These are phyloP conservation scores for Microdon myrmicae DNA, from an alignment of 2,888 invertebrate species.

Conservation along the genomic window DNA sequence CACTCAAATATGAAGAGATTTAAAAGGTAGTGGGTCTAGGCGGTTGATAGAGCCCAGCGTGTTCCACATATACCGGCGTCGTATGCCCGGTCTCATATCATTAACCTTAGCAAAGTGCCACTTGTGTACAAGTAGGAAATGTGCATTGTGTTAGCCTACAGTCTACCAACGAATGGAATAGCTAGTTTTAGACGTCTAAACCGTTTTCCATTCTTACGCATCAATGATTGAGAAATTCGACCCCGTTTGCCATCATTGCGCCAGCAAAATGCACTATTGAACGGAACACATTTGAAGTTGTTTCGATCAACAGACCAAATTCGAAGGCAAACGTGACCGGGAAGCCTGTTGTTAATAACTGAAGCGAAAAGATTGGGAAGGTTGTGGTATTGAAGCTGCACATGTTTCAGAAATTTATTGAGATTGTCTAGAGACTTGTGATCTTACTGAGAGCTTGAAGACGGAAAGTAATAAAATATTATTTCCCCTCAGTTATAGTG, in stretches of 20 bases:
- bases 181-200: no score
- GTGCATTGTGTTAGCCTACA: conserved; percentile 28
- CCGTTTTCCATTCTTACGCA: conserved; percentile 3
- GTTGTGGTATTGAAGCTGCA: no score
- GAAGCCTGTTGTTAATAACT: background rate
- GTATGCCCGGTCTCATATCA: conserved; percentile 39
- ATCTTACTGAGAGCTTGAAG: no score
- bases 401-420: no score
- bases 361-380: no score
- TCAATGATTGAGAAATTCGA: conserved; percentile 31
- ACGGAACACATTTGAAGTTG: background rate
- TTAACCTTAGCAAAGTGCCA: conserved; percentile 48
- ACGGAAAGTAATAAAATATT: no score
- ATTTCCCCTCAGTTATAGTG: no score
- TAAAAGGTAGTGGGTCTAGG: conserved; percentile 4
- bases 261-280: conserved; percentile 15
- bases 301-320: background rate
- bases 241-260: conserved; percentile 12
- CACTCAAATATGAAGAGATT: conserved; percentile 25
- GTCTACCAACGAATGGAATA: conserved; percentile 18
- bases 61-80: conserved; percentile 1
- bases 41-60: conserved; percentile 16
- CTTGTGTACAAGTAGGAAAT: conserved; percentile 44
- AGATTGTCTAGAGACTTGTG: no score
- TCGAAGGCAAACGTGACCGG: background rate